phyloP scores from a whole-genome alignment of 1,140 invertebrate species.

The Mya arenaria region DNA sequence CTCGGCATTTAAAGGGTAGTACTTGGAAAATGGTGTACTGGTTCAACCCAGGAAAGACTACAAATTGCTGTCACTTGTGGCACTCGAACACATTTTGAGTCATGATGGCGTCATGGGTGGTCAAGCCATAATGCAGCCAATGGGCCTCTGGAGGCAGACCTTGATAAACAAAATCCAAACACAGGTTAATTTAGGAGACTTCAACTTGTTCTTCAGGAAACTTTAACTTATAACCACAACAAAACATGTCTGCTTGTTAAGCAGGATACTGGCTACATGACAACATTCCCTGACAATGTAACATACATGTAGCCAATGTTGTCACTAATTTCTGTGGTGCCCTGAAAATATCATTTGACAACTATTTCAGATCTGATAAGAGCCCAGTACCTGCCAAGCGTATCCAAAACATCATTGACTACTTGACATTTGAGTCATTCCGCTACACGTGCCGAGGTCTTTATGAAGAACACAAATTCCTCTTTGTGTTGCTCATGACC shows the following conservation, averaged over 20 bases:
- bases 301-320: too few species aligned
- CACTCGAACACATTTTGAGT: too few species aligned
- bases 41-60: too few species aligned
- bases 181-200: background rate
- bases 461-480: slow-evolving; percentile 95
- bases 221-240: background rate
- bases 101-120: too few species aligned
- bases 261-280: too few species aligned
- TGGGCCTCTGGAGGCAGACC: too few species aligned
- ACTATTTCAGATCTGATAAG: slow-evolving; percentile 69
- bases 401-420: slow-evolving; percentile 93
- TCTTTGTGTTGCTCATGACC: slow-evolving; percentile 96
- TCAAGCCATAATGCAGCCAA: too few species aligned
- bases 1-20: too few species aligned
- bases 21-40: too few species aligned
- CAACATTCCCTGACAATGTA: too few species aligned
- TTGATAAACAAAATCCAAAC: background rate
- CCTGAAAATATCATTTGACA: background rate
- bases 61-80: too few species aligned
- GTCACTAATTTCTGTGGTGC: background rate
- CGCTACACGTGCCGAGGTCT: slow-evolving; percentile 94
- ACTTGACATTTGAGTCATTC: slow-evolving; percentile 96
- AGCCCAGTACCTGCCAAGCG: slow-evolving; percentile 89
- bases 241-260: too few species aligned
- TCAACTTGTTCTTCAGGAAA: background rate